Conservation (phyloP, 2,888 invertebrate species). For the Philhelius pedissequus region DNA sequence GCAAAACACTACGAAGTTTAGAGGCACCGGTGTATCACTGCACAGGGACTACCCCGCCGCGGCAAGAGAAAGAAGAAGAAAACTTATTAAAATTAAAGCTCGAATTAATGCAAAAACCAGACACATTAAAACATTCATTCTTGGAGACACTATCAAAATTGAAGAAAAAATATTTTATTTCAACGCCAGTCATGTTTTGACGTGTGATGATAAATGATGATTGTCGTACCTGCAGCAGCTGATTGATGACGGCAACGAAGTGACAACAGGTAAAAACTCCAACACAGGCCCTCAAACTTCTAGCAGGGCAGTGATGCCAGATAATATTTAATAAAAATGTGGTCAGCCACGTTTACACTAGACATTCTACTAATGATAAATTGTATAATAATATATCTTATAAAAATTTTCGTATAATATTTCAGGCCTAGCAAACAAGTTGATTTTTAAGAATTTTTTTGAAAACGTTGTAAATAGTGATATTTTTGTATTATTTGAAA, state of each 20-base stretch:
- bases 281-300: no score
- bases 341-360: background rate
- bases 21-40: background rate
- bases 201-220: no score
- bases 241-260: no score
- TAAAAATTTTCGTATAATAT: background rate
- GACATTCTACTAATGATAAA: background rate
- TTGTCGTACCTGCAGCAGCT: no score
- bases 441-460: background rate
- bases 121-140: background rate
- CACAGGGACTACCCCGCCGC: no score
- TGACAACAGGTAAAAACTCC: no score
- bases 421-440: background rate
- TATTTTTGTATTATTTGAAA: background rate
- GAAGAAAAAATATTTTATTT: background rate
- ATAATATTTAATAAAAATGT: no score
- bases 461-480: background rate
- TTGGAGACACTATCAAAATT: background rate
- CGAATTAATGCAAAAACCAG: no score
- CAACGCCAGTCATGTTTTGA: no score
- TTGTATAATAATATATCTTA: background rate
- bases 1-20: background rate
- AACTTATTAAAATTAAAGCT: no score
- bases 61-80: no score
- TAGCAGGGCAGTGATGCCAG: no score